These are phyloP conservation scores for Varanus salvator DNA, from an alignment of 2,113 vertebrate species.

Conservation along the genomic window DNA sequence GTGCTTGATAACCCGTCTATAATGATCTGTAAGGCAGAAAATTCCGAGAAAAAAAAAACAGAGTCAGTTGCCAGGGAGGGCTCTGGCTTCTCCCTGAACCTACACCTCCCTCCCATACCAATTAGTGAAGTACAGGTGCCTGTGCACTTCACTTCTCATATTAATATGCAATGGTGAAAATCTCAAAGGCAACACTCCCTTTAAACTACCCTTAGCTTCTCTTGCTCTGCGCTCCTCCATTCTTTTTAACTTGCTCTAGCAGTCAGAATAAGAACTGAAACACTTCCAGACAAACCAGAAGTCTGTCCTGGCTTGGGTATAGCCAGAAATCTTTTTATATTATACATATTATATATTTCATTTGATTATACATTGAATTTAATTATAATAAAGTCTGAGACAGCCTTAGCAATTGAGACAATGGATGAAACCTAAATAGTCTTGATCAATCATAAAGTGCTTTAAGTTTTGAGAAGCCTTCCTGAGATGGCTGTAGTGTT, in stretches of 20 bases:
- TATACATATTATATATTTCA: not conserved
- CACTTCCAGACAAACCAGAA: not conserved
- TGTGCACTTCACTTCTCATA: not conserved
- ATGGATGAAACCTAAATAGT: not conserved
- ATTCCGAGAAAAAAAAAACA: not conserved
- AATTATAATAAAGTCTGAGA: not conserved
- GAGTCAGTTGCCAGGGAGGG: not conserved
- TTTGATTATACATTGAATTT: not conserved
- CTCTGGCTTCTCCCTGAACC: not conserved
- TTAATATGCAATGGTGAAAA: not conserved
- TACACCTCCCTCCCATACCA: not conserved
- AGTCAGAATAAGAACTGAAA: not conserved
- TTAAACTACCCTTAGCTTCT: not conserved
- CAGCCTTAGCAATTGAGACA: not conserved
- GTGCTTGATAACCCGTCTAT: not conserved
- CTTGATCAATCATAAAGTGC: not conserved
- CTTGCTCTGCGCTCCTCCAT: not conserved
- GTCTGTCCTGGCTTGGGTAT: not conserved
- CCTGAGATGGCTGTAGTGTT: not conserved
- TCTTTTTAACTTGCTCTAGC: not conserved
- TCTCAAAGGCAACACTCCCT: not conserved
- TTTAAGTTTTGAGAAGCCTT: not conserved
- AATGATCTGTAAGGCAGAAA: not conserved
- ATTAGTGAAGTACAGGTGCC: not conserved
- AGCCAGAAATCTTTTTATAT: not conserved